Percentiles rank a stretch among this genome's conserved stretches.
phyloP scores from a whole-genome alignment of 2,888 invertebrate genomes.

The Troides aeacus region DNA sequence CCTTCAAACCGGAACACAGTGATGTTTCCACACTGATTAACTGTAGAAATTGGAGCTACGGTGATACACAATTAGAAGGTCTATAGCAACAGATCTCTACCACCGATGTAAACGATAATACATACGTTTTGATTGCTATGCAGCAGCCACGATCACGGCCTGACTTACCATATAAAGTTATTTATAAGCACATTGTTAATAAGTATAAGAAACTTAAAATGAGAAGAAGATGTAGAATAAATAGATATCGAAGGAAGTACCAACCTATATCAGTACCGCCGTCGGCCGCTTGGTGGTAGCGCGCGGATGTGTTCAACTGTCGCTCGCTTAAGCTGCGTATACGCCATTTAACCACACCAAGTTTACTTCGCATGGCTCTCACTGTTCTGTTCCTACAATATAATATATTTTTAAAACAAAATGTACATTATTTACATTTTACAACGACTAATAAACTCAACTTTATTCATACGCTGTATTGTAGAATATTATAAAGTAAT shows the following conservation, averaged over 20 bases:
- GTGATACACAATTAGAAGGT: too few relatives aligned
- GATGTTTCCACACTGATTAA: too few relatives aligned
- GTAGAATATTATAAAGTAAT: too few relatives aligned
- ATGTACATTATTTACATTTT: background rate
- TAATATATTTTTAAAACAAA: background rate
- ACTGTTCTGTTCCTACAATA: constrained; percentile 8
- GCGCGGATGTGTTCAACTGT: constrained; percentile 39
- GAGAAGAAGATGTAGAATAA: background rate
- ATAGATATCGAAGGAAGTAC: constrained; percentile 3
- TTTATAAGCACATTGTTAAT: too few relatives aligned
- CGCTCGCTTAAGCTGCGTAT: constrained; percentile 39
- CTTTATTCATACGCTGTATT: background rate
- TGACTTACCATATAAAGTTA: too few relatives aligned
- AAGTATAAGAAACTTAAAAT: background rate
- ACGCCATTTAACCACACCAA: constrained; percentile 52
- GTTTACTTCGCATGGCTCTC: constrained; percentile 48
- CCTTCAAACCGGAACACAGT: too few relatives aligned
- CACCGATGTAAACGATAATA: too few relatives aligned
- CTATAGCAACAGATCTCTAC: too few relatives aligned
- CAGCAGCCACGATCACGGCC: too few relatives aligned
- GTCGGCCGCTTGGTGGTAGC: constrained; percentile 47
- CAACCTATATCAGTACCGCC: constrained; percentile 51
- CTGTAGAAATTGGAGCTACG: too few relatives aligned
- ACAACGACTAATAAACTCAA: background rate
- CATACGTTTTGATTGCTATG: too few relatives aligned